A percentile compares a stretch with the other conserved stretches of the same genome.
These are phyloP conservation scores for Progne subis DNA, from an alignment of 2,113 vertebrate genomes.

Conservation along the genomic window DNA sequence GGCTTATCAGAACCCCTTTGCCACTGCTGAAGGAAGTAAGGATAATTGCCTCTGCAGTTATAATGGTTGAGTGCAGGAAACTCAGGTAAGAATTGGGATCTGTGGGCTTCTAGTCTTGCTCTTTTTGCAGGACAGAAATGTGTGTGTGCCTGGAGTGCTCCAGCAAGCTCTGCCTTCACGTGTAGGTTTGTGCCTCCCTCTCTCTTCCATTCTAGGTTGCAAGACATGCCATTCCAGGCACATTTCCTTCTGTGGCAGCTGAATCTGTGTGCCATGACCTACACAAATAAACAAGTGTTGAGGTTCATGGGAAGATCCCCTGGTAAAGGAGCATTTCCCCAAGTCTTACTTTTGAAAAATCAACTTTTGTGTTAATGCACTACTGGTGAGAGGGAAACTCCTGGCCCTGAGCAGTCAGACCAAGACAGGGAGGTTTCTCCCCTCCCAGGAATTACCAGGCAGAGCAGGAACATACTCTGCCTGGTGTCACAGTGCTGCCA, in stretches of 20 bases:
- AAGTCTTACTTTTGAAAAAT: neutral
- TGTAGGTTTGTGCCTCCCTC: neutral
- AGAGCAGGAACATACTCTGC: neutral
- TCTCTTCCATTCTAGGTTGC: neutral
- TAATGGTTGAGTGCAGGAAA: neutral
- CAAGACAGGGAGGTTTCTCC: neutral
- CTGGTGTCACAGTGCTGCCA: accelerated
- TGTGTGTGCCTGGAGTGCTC: neutral
- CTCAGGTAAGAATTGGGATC: neutral
- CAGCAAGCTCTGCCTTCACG: accelerated
- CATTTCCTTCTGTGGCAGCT: neutral
- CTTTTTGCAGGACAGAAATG: accelerated
- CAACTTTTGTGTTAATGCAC: neutral
- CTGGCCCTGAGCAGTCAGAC: neutral
- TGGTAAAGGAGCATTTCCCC: neutral
- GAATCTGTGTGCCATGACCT: neutral
- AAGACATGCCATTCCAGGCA: neutral
- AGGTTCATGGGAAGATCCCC: neutral
- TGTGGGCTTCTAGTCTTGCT: neutral
- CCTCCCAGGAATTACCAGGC: neutral
- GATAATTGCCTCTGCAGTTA: neutral
- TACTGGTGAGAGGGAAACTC: neutral
- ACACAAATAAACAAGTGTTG: accelerated
- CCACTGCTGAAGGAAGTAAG: neutral
- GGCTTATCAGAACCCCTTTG: neutral